Conservation (phyloP, 2,888 invertebrate species). For the Nezara viridula region DNA sequence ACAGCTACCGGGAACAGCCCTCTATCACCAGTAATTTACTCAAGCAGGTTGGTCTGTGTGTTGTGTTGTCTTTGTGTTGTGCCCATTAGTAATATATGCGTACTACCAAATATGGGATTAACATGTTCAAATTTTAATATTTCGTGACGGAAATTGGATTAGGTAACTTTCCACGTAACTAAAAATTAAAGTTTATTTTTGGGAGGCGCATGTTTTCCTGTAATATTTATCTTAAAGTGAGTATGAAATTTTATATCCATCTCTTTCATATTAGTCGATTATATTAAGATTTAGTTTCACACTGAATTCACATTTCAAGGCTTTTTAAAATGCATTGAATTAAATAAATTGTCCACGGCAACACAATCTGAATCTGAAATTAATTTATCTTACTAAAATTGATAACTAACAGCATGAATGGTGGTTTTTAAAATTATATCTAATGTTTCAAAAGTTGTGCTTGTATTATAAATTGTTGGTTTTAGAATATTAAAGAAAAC, state of each 20-base stretch:
- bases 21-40: slow-evolving; percentile 74
- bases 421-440: not conserved
- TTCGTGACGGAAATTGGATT: not conserved
- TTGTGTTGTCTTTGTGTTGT: slow-evolving; percentile 23
- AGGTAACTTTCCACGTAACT: too few species aligned
- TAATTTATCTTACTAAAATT: not conserved
- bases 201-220: not conserved
- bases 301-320: not conserved
- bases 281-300: not conserved
- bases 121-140: not conserved
- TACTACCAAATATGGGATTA: not conserved
- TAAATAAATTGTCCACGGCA: too few species aligned
- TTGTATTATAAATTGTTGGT: too few species aligned
- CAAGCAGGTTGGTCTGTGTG: slow-evolving; percentile 68
- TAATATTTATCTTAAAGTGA: not conserved
- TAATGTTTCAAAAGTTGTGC: not conserved
- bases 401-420: not conserved
- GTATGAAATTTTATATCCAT: not conserved
- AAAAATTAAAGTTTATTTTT: not conserved
- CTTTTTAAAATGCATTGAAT: too few species aligned
- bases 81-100: not conserved
- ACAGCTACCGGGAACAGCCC: slow-evolving; percentile 72
- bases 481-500: too few species aligned
- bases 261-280: not conserved
- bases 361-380: not conserved